Evolutionary conservation across 2,797 vertebrate genomes (phyloP).

Genomic region (Pelodytes ibericus): DNA sequence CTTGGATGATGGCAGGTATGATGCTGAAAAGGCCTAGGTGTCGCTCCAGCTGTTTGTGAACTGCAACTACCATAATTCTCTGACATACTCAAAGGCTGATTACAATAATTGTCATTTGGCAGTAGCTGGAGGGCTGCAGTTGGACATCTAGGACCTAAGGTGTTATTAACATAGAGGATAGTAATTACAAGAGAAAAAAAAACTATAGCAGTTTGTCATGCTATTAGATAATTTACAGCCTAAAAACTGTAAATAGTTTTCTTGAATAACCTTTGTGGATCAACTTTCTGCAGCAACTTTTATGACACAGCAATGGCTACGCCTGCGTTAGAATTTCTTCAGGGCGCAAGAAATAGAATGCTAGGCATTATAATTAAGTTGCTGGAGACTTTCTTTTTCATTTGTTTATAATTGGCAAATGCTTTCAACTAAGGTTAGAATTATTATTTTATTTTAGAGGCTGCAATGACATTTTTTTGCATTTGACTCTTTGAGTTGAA

Average conservation of each 20-base stretch:
- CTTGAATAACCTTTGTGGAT: slow-evolving; percentile 66
- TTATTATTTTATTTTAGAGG: slow-evolving; percentile 6
- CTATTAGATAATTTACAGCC: slow-evolving; percentile 53
- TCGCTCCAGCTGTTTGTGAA: no score
- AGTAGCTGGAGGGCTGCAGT: no score
- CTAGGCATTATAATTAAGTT: slow-evolving; percentile 65
- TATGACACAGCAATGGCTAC: slow-evolving; percentile 60
- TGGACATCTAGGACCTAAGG: no score
- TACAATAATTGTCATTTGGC: no score
- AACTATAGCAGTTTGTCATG: background rate
- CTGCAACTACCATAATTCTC: no score
- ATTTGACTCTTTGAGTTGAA: background rate
- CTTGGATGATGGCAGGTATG: no score
- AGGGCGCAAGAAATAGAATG: slow-evolving; percentile 62
- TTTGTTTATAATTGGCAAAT: slow-evolving; percentile 60
- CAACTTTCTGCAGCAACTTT: slow-evolving; percentile 56
- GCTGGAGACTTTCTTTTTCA: slow-evolving; percentile 66
- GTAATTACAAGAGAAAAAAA: background rate
- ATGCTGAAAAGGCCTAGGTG: no score
- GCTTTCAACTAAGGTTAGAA: slow-evolving; percentile 30
- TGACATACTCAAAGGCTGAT: no score
- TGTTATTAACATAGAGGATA: background rate
- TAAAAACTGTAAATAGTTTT: slow-evolving; percentile 67
- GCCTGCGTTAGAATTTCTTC: slow-evolving; percentile 62
- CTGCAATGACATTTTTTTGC: background rate